Conservation (phyloP, 2,888 invertebrate genomes). For the Hemistola chrysoprasaria region DNA sequence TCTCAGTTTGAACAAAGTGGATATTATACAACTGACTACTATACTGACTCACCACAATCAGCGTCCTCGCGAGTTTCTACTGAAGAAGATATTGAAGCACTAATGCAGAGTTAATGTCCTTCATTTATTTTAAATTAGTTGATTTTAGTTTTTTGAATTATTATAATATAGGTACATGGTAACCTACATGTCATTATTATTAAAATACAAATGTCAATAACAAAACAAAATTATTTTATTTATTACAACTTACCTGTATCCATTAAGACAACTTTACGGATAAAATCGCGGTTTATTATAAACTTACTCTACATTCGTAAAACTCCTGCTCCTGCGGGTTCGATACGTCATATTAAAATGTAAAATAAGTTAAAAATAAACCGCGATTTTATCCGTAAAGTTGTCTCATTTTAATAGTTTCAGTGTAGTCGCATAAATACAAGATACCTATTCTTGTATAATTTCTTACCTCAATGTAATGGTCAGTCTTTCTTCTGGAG, state of each 20-base stretch:
- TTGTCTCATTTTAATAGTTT: conserved; percentile 5
- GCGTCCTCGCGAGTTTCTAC: conserved; percentile 17
- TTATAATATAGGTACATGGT: too few species aligned
- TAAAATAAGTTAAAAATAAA: conserved; percentile 6
- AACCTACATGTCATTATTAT: conserved; percentile 13
- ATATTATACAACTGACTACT: conserved; percentile 21
- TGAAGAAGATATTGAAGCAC: conserved; percentile 22
- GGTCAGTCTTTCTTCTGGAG: conserved; percentile 17
- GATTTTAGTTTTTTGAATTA: conserved; percentile 16
- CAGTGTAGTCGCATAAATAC: conserved; percentile 7
- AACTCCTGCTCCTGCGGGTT: too few species aligned
- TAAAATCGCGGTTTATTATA: conserved; percentile 8
- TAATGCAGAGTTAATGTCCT: conserved; percentile 19
- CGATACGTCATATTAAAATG: conserved; percentile 5
- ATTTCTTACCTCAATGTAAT: conserved; percentile 17
- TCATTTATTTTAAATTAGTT: conserved; percentile 18
- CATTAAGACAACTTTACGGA: conserved; percentile 5
- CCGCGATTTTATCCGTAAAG: conserved; percentile 4
- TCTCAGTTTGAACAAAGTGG: conserved; percentile 18
- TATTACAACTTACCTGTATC: too few species aligned
- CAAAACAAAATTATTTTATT: conserved; percentile 8
- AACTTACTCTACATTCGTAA: too few species aligned
- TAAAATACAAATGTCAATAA: conserved; percentile 14
- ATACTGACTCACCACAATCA: conserved; percentile 23
- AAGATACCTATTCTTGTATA: conserved; percentile 10